Conservation (phyloP, 2,113 vertebrate species). For the Mustela lutreola region DNA sequence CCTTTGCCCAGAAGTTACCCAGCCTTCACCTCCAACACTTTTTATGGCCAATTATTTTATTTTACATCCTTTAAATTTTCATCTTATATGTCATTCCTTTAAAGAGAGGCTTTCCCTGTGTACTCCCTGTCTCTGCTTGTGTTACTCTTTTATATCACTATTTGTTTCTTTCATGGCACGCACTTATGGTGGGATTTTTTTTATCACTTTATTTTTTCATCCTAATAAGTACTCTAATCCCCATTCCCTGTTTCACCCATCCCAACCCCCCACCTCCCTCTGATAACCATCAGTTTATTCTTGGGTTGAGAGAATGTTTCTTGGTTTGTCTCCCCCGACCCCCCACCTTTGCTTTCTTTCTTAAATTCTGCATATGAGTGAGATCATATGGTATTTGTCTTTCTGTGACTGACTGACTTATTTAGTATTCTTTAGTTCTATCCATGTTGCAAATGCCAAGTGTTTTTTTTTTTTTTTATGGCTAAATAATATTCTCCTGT, state of each 20-base stretch:
- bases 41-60: not conserved
- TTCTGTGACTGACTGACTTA: not conserved
- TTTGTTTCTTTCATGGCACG: not conserved
- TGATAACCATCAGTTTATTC: not conserved
- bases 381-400: not conserved
- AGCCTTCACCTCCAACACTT: not conserved
- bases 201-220: not conserved
- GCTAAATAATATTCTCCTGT: not conserved
- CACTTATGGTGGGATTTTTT: not conserved
- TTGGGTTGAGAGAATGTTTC: not conserved
- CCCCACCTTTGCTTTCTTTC: not conserved
- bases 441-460: not conserved
- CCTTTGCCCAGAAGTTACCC: not conserved
- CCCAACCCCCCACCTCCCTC: not conserved
- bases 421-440: not conserved
- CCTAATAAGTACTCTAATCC: not conserved
- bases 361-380: not conserved
- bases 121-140: not conserved
- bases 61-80: constrained; percentile 32
- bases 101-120: not conserved
- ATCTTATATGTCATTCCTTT: not conserved
- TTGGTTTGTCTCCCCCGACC: not conserved
- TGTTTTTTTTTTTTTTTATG: not conserved
- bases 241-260: not conserved
- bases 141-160: not conserved